Evolutionary conservation across 2,888 invertebrate genomes (phyloP).

Genomic region (Hyppa rectilinea): DNA sequence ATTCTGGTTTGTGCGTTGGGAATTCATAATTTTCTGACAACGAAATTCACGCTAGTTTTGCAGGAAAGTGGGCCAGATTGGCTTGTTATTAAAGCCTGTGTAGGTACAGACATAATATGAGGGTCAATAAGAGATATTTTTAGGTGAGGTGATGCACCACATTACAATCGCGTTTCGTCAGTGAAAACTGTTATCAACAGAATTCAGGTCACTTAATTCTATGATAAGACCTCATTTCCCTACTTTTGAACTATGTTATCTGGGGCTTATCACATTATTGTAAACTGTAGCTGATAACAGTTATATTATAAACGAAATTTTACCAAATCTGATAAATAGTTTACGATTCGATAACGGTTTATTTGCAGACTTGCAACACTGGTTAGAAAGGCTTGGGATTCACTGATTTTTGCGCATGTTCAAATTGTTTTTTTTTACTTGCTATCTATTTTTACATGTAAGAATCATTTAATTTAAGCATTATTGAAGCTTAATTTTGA

Average conservation of each 20-base stretch:
- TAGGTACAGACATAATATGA: neutral
- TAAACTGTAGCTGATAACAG: slow-evolving; percentile 14
- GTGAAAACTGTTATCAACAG: slow-evolving; percentile 24
- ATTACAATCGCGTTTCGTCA: neutral
- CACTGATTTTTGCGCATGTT: neutral
- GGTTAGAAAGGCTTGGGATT: no score
- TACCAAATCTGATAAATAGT: neutral
- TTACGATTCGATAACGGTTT: neutral
- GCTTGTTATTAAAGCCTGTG: neutral
- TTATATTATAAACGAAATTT: slow-evolving; percentile 9
- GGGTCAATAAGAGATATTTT: neutral
- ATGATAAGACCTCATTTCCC: slow-evolving; percentile 37
- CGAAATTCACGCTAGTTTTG: neutral
- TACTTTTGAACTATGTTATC: slow-evolving; percentile 11
- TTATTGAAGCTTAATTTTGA: neutral
- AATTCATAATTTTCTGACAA: neutral
- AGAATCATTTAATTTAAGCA: slow-evolving; percentile 1
- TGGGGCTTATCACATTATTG: slow-evolving; percentile 10
- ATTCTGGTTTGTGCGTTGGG: slow-evolving; percentile 60
- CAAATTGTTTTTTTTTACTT: neutral
- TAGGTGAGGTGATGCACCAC: neutral
- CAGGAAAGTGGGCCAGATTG: neutral
- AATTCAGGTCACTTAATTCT: slow-evolving; percentile 44
- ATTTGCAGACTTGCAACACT: slow-evolving; percentile 22
- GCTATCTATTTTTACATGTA: neutral